Conservation (phyloP, 1,140 invertebrate genomes). For the Drosophila carrolli region DNA sequence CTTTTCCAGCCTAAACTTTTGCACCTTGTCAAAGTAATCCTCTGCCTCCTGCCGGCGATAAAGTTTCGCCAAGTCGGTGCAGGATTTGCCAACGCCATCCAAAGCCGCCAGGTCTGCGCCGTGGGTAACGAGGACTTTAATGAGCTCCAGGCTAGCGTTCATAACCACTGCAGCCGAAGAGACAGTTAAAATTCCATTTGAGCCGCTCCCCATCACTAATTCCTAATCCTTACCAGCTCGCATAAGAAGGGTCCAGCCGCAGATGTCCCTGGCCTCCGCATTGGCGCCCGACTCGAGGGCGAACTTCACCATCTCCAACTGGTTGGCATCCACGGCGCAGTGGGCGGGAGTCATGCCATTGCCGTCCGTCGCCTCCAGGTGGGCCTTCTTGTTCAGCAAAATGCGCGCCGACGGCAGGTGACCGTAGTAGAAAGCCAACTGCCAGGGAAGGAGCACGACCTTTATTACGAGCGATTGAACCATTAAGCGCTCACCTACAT, state of each 20-base stretch:
- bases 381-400: slow-evolving; percentile 75
- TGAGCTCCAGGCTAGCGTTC: slow-evolving; percentile 64
- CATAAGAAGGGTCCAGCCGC: slow-evolving; percentile 77
- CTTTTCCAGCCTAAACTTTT: slow-evolving; percentile 46
- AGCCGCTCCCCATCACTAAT: not conserved
- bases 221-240: slow-evolving; percentile 59
- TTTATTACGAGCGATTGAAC: not conserved
- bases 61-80: slow-evolving; percentile 70
- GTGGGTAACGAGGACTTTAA: slow-evolving; percentile 72
- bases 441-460: not conserved
- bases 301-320: slow-evolving; percentile 76
- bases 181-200: slow-evolving; percentile 4
- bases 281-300: slow-evolving; percentile 74
- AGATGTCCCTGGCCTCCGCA: slow-evolving; percentile 67
- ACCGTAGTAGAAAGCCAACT: slow-evolving; percentile 78
- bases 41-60: slow-evolving; percentile 55
- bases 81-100: slow-evolving; percentile 63
- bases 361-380: slow-evolving; percentile 67
- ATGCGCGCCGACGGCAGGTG: slow-evolving; percentile 77
- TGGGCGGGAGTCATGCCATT: slow-evolving; percentile 79
- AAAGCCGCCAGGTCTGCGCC: slow-evolving; percentile 62
- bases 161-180: slow-evolving; percentile 66
- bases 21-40: slow-evolving; percentile 71
- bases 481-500: slow-evolving; percentile 38
- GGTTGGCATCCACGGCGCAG: slow-evolving; percentile 78